Base-by-base conservation (phyloP, 2,113 vertebrate genomes). In the Oryzias woworae region DNA sequence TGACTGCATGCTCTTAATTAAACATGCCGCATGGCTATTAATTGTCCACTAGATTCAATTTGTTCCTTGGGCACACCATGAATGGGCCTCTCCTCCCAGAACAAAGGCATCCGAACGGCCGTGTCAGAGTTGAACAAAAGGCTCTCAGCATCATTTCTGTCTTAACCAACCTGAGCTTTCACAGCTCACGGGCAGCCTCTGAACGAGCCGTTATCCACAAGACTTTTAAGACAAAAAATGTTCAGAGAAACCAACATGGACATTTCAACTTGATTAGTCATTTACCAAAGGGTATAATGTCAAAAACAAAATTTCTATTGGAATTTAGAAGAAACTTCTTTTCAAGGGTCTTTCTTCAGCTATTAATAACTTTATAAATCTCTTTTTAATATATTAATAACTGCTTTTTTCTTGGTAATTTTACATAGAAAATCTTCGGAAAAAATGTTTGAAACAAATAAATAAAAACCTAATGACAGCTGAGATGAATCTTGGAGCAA, bases 401-500 rank as follows among this genome's bases (percentile, higher is more conserved):
- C 73, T 80, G 66, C 43, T 69, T 63, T 58, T 64, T 70, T 69
- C 68, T 75, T 55, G 31, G 31, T 36, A n/a, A 54, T 82, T 87
- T 80, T 78, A 72, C 71, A 75, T 61, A 61, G 62, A 62, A 84
- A 81, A 42, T 62, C 56, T 85, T 88, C 84, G 88, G 89, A 91
- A 87, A 92, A 91, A 93, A 89, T 78, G 78, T 75, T 36, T 69
- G 67, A 89, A 90, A 88, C 85, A 90, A 90, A 90, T 75, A 86
- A 83, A 90, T 88, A 91, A 20, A 48, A 91, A 90, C 64, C 77
- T 81, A 86, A 82, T 87, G 83, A 88, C 84, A 83, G 86, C 85
- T 87, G 87, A 92, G 87, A 93, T 90, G 89, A 91, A 92, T 88
- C 88, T 88, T 71, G 81, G 84, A 85, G 89, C 82, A 85, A 91